Base-by-base conservation (phyloP, 2,888 invertebrate species). In the Byasa hedistus region DNA sequence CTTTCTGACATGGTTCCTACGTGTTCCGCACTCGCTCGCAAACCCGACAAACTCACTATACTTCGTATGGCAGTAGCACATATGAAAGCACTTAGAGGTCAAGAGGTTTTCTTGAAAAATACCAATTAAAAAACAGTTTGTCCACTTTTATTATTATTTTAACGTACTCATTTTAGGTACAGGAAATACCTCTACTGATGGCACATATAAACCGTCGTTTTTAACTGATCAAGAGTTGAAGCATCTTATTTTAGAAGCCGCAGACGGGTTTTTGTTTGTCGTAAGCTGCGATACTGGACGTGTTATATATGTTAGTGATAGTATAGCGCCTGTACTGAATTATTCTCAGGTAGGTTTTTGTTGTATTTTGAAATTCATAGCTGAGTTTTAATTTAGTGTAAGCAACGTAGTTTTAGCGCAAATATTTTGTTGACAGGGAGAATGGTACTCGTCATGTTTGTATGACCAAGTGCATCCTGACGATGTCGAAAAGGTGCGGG, bases 1-100 rank as follows among this genome's bases (percentile, higher is more conserved):
- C 94, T 99, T 78, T 99, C 98, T 75, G 99, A 99, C 92, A 99
- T 99, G 99, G 99, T 99, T 82, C 99, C 99, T 80, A 98, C 99
- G 79, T 99, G 99, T 92, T 98, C 98, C 82, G 98, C 99, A 59
- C 94, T 99, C 75, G 99, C 99, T 65, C 94, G 99, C 75, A 99
- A 99, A 89, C 99, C 99, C 61, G 99, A 99, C 93, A 99, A 99
- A 91, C 94, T 99, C 72, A 99, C 99, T 77, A 99, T 99, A 85
- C 94, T 99, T 70, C 95, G 99, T 80, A 99, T 99, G 99, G 99
- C 99, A 59, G 99, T 99, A 69, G 98, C 99, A 23, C 99, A 99
- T 87, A 99, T 99, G 99, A 99, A 99, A 92, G 97, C 97, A 64
- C 94, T 99, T 68, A 94, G 98, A 93, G 99, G 98, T 97, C 81